Evolutionary conservation across 1,140 invertebrate genomes (phyloP).

Genomic region (Globodera ellingtonae): DNA sequence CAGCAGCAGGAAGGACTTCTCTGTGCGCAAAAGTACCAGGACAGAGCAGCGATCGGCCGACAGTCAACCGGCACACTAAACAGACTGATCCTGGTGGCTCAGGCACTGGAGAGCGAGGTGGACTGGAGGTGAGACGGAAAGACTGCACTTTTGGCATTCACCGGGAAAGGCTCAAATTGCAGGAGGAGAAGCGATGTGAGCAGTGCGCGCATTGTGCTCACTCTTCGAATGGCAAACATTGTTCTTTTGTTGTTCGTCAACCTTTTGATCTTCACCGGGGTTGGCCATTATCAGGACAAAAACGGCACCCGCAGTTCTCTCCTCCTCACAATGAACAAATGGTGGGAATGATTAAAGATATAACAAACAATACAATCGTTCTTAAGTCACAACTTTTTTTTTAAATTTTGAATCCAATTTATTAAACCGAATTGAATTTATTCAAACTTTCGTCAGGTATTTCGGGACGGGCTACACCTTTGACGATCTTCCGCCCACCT

Average conservation of each 20-base stretch:
- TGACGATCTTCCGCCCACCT: constrained; percentile 51
- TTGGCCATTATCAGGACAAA: constrained; percentile 59
- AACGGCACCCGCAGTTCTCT: constrained; percentile 50
- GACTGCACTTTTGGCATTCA: neutral
- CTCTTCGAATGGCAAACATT: constrained; percentile 59
- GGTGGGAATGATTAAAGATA: constrained; percentile 9
- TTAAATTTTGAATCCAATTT: no score
- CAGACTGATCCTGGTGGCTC: constrained; percentile 61
- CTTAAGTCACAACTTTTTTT: no score
- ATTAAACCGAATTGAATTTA: no score
- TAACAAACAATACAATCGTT: no score
- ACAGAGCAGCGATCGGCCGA: constrained; percentile 13
- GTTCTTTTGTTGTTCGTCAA: constrained; percentile 51
- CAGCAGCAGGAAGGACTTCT: constrained; percentile 11
- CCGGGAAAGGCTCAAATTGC: neutral
- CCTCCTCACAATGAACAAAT: constrained; percentile 48
- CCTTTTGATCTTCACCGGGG: constrained; percentile 55
- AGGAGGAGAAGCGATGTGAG: constrained; percentile 55
- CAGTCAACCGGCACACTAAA: constrained; percentile 63
- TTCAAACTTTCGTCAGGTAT: constrained; percentile 27
- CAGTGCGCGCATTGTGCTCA: constrained; percentile 56
- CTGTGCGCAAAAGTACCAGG: constrained; percentile 21
- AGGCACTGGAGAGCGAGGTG: constrained; percentile 60
- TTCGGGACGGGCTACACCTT: constrained; percentile 35
- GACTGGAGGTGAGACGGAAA: constrained; percentile 40